A percentile compares a stretch with the other conserved stretches of the same genome.
Evolutionary conservation across 2,113 vertebrate genomes (phyloP).

Genomic region (Pachycephala philippinensis): DNA sequence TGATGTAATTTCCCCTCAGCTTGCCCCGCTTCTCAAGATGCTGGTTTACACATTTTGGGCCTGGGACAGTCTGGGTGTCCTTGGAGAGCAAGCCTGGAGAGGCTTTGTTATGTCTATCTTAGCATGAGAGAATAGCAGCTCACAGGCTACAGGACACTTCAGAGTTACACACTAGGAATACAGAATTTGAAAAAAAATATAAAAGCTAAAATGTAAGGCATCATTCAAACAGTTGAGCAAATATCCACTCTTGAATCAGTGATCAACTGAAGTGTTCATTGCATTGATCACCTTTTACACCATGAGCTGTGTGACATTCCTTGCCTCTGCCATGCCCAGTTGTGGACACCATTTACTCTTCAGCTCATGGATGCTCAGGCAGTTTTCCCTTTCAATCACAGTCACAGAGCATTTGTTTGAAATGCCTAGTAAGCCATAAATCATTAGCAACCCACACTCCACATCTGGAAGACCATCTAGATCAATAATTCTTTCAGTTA

Average conservation of each 20-base stretch:
- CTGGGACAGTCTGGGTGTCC: too few relatives aligned
- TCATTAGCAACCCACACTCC: background rate
- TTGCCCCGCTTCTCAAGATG: too few relatives aligned
- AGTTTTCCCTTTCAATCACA: background rate
- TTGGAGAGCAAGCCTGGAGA: too few relatives aligned
- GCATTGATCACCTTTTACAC: background rate
- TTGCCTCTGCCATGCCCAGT: background rate
- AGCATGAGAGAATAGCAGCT: too few relatives aligned
- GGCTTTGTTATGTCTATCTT: too few relatives aligned
- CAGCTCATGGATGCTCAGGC: rapidly evolving
- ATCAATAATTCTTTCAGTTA: background rate
- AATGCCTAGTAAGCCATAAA: background rate
- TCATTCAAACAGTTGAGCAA: background rate
- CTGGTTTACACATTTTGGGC: too few relatives aligned
- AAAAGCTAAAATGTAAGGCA: too few relatives aligned
- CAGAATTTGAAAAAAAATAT: too few relatives aligned
- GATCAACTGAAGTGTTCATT: background rate
- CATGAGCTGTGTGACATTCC: rapidly evolving
- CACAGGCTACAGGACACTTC: too few relatives aligned
- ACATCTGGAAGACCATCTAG: background rate
- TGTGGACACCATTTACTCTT: background rate
- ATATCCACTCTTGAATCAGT: rapidly evolving
- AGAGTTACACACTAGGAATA: too few relatives aligned
- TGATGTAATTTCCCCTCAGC: too few relatives aligned
- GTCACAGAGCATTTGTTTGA: background rate